These are phyloP conservation scores for Smittia aterrima DNA, from an alignment of 2,888 invertebrate genomes.

Conservation along the genomic window DNA sequence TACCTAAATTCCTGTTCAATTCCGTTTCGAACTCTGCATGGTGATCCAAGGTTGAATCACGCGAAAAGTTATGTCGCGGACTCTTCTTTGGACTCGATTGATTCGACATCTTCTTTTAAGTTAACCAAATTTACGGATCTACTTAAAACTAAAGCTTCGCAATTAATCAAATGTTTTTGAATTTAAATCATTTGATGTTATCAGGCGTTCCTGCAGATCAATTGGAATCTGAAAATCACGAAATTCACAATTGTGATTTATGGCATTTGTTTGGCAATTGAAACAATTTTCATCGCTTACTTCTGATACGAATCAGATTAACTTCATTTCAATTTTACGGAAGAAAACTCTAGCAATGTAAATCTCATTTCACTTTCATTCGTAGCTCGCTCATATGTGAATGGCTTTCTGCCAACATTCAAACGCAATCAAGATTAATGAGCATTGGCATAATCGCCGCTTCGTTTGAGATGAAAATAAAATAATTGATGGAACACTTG, in stretches of 20 bases:
- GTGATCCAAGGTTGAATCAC: conserved; percentile 39
- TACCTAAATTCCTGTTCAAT: conserved; percentile 43
- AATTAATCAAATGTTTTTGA: no score
- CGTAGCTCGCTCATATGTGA: no score
- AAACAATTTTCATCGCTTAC: neutral
- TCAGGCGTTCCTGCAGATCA: no score
- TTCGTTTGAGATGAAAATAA: neutral
- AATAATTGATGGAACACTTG: conserved; percentile 1
- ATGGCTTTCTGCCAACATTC: neutral
- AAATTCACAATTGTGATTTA: no score
- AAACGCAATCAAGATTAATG: neutral
- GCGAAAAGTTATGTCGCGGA: conserved; percentile 28
- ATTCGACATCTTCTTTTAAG: conserved; percentile 26
- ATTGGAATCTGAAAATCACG: no score
- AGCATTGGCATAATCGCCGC: neutral
- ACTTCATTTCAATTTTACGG: neutral
- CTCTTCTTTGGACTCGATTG: conserved; percentile 30
- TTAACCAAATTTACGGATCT: no score
- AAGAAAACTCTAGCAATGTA: neutral
- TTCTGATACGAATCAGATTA: no score
- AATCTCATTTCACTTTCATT: neutral
- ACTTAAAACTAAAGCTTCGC: neutral
- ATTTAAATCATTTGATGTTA: neutral
- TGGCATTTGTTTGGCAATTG: neutral
- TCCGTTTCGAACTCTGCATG: conserved; percentile 42